These are phyloP conservation scores for Microtus oregoni DNA, from an alignment of 2,113 vertebrate species.

Conservation along the genomic window DNA sequence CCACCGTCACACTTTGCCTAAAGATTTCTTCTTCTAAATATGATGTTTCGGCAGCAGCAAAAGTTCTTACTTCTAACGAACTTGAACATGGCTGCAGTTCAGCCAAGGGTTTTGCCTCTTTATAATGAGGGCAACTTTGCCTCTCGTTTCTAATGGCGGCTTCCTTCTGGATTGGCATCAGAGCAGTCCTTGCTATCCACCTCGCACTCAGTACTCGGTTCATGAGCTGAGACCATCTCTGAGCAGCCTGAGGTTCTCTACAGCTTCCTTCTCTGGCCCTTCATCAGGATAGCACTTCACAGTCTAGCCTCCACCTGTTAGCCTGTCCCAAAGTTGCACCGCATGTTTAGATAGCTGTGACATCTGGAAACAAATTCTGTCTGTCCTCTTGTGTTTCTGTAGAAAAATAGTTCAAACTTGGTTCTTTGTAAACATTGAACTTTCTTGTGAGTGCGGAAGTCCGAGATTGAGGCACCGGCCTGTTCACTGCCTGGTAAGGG, in stretches of 20 bases:
- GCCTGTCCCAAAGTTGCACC: not conserved
- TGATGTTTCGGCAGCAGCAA: not conserved
- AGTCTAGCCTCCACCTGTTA: not conserved
- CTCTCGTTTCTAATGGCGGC: not conserved
- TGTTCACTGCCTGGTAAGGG: not conserved
- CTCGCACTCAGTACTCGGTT: not conserved
- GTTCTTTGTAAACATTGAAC: not conserved
- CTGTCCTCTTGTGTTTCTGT: not conserved
- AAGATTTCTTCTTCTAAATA: not conserved
- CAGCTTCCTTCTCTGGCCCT: not conserved
- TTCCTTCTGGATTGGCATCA: not conserved
- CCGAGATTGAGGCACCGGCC: not conserved
- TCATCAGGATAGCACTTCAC: not conserved
- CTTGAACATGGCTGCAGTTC: not conserved
- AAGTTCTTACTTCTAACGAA: not conserved
- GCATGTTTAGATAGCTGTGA: not conserved
- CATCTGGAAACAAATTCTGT: not conserved
- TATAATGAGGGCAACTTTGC: not conserved
- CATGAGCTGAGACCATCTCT: not conserved
- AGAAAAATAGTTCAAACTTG: not conserved
- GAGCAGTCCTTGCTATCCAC: not conserved
- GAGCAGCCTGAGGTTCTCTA: not conserved
- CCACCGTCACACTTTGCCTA: not conserved
- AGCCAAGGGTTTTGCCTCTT: not conserved
- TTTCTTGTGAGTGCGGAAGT: not conserved